Base-by-base conservation (phyloP, 30 jellyfish, hydroid and myxozoan genomes). In the Cassiopea andromeda region DNA sequence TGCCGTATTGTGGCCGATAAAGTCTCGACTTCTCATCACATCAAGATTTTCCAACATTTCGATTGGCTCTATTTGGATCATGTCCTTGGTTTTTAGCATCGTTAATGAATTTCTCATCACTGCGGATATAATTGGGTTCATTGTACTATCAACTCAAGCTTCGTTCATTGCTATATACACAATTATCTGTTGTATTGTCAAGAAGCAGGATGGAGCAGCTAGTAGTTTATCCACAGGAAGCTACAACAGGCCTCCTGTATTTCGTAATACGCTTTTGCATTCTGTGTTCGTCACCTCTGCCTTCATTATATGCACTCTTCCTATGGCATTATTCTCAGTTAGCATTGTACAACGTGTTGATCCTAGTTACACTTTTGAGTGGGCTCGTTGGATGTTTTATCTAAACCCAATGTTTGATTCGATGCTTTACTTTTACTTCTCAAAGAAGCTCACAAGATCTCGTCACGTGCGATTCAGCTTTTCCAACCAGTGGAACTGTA, bases 251-350 rank as follows among this genome's bases (percentile, higher is more conserved):
- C 7, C 38, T 1, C 27, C 69, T 13, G 47, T 58, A 4, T 50
- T 75, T 0, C 84, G 84, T 6, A 38, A 18, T 14, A n/a, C 84
- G 7, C 13, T 75, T 7, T 0, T 47, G 47, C 46, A 75, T 75
- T 75, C 84, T 1, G 44, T 75, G 19, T 46, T 19, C 69, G 84
- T 75, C 17, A 75, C 71, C 48, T 75, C 48, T 1, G 84, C 84
- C 71, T 75, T 75, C 84, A 75, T 75, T 0, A 7, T 75, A 43
- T 75, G 84, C 84, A 75, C 84, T 43, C 38, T 75, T 0, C 84
- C 84, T 1, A 70, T 70, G 44, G 7, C 84, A 7, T 43, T 75
- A 4, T 75, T 8, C 70, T 58, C 16, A 27, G 38, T 75, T n/a
- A 75, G 48, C 44, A 19, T 12, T 4, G 19, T 75, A 1, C 44